Conservation (phyloP, 2,797 vertebrate species). For the Gorsachius magnificus region DNA sequence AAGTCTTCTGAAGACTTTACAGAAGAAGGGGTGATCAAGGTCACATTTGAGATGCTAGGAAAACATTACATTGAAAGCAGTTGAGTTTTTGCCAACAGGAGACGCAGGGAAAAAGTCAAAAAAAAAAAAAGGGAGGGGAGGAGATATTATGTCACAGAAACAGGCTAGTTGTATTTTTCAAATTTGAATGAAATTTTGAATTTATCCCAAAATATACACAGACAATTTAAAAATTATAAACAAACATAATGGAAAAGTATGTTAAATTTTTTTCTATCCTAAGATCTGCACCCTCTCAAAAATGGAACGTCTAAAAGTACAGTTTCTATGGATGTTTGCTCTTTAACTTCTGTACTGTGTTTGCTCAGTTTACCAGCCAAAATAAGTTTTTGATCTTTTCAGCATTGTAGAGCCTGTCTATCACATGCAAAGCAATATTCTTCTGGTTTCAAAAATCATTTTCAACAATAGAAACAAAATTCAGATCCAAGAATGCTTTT, state of each 20-base stretch:
- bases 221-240: not conserved
- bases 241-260: not conserved
- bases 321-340: not conserved
- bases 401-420: not conserved
- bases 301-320: not conserved
- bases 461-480: constrained; percentile 5
- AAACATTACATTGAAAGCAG: not conserved
- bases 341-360: not conserved
- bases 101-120: not conserved
- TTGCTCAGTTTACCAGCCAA: constrained; percentile 19
- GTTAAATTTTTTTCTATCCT: not conserved
- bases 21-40: constrained; percentile 12
- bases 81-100: not conserved
- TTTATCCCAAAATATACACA: not conserved
- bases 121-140: not conserved
- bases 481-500: not conserved
- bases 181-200: not conserved
- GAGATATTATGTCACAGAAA: not conserved
- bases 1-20: not conserved
- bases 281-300: not conserved
- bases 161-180: not conserved
- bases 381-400: constrained; percentile 25
- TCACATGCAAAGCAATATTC: not conserved
- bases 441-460: not conserved
- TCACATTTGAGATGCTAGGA: constrained; percentile 7